Conservation (phyloP, 2,888 invertebrate species). For the Rhagium mordax region DNA sequence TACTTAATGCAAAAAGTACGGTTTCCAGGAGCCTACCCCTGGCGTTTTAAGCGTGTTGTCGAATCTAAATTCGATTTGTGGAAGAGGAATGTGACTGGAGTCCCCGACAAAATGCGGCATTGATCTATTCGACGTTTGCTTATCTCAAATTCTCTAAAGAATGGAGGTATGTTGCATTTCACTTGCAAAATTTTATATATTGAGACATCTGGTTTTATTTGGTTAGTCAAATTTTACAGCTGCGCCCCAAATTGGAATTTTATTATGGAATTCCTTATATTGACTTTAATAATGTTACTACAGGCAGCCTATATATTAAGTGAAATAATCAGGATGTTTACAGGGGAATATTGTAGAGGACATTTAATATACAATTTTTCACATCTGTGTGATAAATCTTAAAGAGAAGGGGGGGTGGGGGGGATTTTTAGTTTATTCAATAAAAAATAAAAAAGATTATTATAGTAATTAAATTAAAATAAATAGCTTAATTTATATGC, state of each 20-base stretch:
- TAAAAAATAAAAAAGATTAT: too few species aligned
- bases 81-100: conserved; percentile 44
- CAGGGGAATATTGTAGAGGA: too few species aligned
- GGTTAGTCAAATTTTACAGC: conserved; percentile 15
- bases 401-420: too few species aligned
- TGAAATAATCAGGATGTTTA: too few species aligned
- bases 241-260: conserved; percentile 1
- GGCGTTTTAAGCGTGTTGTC: conserved; percentile 35
- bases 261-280: conserved; percentile 8
- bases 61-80: conserved; percentile 47
- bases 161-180: conserved; percentile 37
- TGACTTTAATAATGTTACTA: neutral
- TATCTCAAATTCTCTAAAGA: conserved; percentile 42
- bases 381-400: too few species aligned
- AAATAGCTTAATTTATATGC: too few species aligned
- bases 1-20: neutral
- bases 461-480: too few species aligned
- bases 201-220: conserved; percentile 41
- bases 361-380: too few species aligned
- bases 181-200: conserved; percentile 41
- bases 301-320: neutral
- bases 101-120: conserved; percentile 41
- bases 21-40: conserved; percentile 9
- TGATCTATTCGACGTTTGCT: conserved; percentile 45
- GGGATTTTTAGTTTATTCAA: too few species aligned